Conservation (phyloP, 2,888 invertebrate genomes). For the Hedya salicella region DNA sequence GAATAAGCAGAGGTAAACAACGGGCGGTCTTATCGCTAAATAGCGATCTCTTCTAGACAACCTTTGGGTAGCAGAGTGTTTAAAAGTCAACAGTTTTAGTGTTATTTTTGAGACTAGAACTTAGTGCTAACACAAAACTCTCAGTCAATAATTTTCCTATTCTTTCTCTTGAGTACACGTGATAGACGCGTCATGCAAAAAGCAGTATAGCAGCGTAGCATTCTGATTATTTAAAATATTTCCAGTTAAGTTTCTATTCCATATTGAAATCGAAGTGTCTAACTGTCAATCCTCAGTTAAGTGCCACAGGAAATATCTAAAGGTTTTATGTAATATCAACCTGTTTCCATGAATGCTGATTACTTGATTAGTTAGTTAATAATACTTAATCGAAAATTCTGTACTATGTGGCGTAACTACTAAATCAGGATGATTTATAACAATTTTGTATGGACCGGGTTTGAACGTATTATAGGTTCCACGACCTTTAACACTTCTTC, state of each 20-base stretch:
- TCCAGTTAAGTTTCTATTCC: background rate
- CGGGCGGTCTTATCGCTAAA: too few relatives aligned
- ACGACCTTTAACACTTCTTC: too few relatives aligned
- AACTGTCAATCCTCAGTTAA: constrained; percentile 1
- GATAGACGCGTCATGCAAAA: too few relatives aligned
- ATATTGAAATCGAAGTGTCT: constrained; percentile 1
- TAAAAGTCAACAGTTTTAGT: too few relatives aligned
- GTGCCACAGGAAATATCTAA: constrained; percentile 15
- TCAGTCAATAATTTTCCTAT: too few relatives aligned
- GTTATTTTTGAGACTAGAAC: too few relatives aligned
- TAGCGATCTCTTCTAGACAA: too few relatives aligned
- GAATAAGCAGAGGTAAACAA: too few relatives aligned
- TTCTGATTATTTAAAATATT: background rate
- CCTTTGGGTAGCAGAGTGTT: too few relatives aligned
- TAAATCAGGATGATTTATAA: background rate
- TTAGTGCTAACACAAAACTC: too few relatives aligned
- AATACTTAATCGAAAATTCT: constrained; percentile 1
- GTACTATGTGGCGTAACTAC: background rate
- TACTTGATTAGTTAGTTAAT: constrained; percentile 14
- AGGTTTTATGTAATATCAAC: constrained; percentile 1
- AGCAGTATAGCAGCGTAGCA: background rate
- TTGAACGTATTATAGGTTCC: too few relatives aligned
- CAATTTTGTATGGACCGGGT: background rate
- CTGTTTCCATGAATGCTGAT: constrained; percentile 8
- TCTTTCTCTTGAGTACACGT: too few relatives aligned